Conservation (phyloP, 2,888 invertebrate genomes). For the Gortyna flavago region DNA sequence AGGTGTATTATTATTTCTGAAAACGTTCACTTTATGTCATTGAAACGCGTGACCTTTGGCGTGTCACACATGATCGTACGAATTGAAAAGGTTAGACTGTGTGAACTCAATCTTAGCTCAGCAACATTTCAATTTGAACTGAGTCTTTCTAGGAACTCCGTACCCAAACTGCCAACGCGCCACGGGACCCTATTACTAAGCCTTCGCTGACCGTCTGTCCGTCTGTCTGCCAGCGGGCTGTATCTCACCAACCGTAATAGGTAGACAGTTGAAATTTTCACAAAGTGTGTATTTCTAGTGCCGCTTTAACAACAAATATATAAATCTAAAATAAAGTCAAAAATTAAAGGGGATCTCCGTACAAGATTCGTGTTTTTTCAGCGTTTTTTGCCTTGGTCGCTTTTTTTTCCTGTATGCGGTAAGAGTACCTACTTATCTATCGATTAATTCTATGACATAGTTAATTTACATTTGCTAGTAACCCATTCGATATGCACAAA, state of each 20-base stretch:
- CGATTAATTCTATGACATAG: neutral
- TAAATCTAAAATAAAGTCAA: neutral
- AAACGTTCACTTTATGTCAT: neutral
- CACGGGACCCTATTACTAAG: no score
- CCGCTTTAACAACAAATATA: neutral
- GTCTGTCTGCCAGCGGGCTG: no score
- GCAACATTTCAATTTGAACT: neutral
- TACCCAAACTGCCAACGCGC: no score
- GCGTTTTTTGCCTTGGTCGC: neutral
- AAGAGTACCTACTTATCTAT: neutral
- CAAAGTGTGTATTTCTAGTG: neutral
- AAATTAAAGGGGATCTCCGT: neutral
- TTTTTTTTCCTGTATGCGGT: neutral
- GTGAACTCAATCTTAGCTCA: neutral
- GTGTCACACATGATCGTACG: neutral
- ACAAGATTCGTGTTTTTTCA: neutral
- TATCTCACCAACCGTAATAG: neutral
- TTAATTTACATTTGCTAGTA: neutral
- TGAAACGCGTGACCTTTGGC: neutral
- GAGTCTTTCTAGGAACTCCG: no score
- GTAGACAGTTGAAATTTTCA: neutral
- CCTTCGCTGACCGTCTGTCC: no score
- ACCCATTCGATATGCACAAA: slow-evolving; percentile 11
- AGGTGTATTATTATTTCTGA: neutral
- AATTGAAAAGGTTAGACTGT: neutral